These are phyloP conservation scores for Griposia aprilina DNA, from an alignment of 2,888 invertebrate species.

Conservation along the genomic window DNA sequence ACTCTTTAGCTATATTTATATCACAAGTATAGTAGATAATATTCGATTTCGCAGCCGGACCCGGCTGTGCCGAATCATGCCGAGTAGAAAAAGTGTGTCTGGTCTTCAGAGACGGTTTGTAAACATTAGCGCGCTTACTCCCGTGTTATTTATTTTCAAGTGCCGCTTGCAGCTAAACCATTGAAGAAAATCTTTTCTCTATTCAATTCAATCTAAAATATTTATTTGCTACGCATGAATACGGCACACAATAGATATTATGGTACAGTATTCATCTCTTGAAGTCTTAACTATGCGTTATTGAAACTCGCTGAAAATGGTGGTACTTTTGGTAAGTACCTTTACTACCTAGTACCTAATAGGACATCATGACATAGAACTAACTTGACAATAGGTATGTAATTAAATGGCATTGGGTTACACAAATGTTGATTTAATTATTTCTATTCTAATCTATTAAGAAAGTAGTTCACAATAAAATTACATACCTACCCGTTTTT, in stretches of 20 bases:
- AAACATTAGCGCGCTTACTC: slow-evolving; percentile 29
- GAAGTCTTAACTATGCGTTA: slow-evolving; percentile 14
- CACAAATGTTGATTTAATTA: slow-evolving; percentile 26
- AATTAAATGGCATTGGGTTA: slow-evolving; percentile 10
- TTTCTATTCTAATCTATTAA: slow-evolving; percentile 52
- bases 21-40: too few relatives aligned
- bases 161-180: not conserved
- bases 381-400: not conserved
- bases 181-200: slow-evolving; percentile 37
- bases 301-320: slow-evolving; percentile 9
- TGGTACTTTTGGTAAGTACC: not conserved
- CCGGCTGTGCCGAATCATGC: too few relatives aligned
- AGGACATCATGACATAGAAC: too few relatives aligned
- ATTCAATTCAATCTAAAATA: slow-evolving; percentile 36
- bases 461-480: slow-evolving; percentile 34
- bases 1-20: too few relatives aligned
- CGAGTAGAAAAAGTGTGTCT: too few relatives aligned
- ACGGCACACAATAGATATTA: slow-evolving; percentile 36
- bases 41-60: too few relatives aligned
- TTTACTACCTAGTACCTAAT: too few relatives aligned
- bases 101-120: slow-evolving; percentile 10
- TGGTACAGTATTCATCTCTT: slow-evolving; percentile 25
- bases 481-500: slow-evolving; percentile 33
- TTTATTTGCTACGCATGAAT: slow-evolving; percentile 31
- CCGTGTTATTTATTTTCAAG: slow-evolving; percentile 37